phyloP scores from a whole-genome alignment of 2,888 invertebrate genomes.

The Phasia obesa region DNA sequence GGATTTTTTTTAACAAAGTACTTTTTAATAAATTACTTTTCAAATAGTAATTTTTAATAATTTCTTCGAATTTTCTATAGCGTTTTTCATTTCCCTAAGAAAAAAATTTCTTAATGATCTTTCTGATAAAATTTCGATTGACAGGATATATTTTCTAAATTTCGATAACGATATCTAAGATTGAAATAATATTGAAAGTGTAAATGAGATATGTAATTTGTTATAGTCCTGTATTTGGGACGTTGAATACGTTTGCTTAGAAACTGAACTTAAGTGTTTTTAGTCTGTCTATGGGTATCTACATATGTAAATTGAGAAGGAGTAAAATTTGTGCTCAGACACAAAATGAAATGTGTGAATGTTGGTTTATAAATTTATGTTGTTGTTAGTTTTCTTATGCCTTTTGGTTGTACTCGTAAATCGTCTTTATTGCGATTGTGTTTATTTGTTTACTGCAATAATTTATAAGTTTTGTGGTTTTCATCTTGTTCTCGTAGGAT shows the following conservation, averaged over 20 bases:
- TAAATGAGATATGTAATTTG: too few relatives aligned
- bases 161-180: too few relatives aligned
- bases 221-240: too few relatives aligned
- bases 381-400: constrained; percentile 51
- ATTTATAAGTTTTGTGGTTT: constrained; percentile 74
- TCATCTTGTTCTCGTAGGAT: constrained; percentile 49
- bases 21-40: too few relatives aligned
- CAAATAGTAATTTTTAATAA: too few relatives aligned
- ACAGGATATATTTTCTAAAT: too few relatives aligned
- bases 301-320: constrained; percentile 37
- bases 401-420: constrained; percentile 73
- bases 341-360: constrained; percentile 7
- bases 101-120: too few relatives aligned
- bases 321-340: constrained; percentile 11
- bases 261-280: background rate
- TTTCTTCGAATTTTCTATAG: too few relatives aligned
- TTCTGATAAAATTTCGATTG: too few relatives aligned
- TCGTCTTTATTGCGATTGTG: constrained; percentile 74
- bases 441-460: constrained; percentile 72
- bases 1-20: too few relatives aligned
- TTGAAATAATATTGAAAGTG: too few relatives aligned
- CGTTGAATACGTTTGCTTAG: background rate
- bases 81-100: too few relatives aligned
- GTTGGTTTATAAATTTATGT: constrained; percentile 29
- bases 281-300: background rate